These are phyloP conservation scores for Drosophila rhopaloa DNA, from an alignment of 1,140 invertebrate species.

Conservation along the genomic window DNA sequence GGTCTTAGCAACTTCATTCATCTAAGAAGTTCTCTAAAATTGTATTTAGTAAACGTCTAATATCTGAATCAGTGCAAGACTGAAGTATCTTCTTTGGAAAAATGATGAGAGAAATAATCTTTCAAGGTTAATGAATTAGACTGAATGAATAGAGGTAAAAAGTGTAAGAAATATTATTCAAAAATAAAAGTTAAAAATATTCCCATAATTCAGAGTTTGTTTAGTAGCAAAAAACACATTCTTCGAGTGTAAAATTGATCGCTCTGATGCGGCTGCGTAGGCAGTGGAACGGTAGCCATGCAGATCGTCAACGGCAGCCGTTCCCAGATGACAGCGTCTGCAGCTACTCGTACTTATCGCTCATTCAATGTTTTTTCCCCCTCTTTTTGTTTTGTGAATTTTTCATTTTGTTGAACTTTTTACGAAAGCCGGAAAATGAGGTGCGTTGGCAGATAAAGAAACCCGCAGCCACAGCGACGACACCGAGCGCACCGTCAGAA, in stretches of 20 bases:
- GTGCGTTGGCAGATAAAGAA: slow-evolving; percentile 74
- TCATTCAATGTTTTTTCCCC: slow-evolving; percentile 13
- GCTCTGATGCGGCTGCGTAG: slow-evolving; percentile 30
- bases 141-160: too few species aligned
- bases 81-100: too few species aligned
- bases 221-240: neutral
- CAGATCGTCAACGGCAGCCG: slow-evolving; percentile 46
- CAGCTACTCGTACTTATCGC: slow-evolving; percentile 51
- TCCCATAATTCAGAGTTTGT: too few species aligned
- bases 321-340: slow-evolving; percentile 36
- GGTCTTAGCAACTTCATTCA: too few species aligned
- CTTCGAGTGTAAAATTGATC: slow-evolving; percentile 28
- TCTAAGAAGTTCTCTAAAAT: too few species aligned
- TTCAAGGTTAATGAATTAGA: too few species aligned
- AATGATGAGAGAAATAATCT: too few species aligned
- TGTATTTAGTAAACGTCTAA: too few species aligned
- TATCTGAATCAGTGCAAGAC: too few species aligned
- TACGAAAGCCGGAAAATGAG: slow-evolving; percentile 75
- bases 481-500: slow-evolving; percentile 28
- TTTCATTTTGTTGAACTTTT: slow-evolving; percentile 47
- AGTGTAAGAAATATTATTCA: too few species aligned
- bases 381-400: slow-evolving; percentile 26
- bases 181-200: too few species aligned
- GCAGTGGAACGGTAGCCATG: slow-evolving; percentile 44
- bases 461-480: slow-evolving; percentile 51